Evolutionary conservation across 2,888 invertebrate species (phyloP), one percentile per base, ranked within the genome.

Genomic region (Herminia tarsipennalis): DNA sequence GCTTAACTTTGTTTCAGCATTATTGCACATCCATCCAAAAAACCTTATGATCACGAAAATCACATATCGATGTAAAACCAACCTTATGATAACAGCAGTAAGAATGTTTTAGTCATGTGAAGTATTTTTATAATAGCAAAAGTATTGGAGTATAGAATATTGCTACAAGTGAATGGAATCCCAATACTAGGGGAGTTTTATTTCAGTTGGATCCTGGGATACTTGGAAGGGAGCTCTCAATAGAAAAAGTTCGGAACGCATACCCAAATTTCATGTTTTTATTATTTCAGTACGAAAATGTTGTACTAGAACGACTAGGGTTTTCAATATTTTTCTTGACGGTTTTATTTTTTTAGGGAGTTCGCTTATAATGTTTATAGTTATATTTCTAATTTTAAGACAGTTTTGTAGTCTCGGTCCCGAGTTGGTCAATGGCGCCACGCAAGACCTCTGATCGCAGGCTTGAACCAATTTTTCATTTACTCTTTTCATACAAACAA

Each of bases 251-350:
- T 73, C 57, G 40, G 39, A 63, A 61, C 65, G 66, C 65, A 72
- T 69, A n/a, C n/a, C n/a, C n/a, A 70, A 70, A 70, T 68, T 55
- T 59, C 56, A 64, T 66, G 57, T 68, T 66, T 66, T 71, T 63
- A 59, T 73, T 70, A 63, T 67, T 56, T 48, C 37, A 33, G 52
- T 51, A 28, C n/a, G n/a, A n/a, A n/a, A n/a, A n/a, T n/a, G n/a
- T n/a, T n/a, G 53, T 56, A 46, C 40, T 46, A 42, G 48, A 32
- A 45, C 43, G 53, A 20, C 43, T 36, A n/a, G n/a, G n/a, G n/a
- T n/a, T n/a, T n/a, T n/a, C n/a, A n/a, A n/a, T n/a, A n/a, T n/a
- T n/a, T n/a, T n/a, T n/a, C n/a, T n/a, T n/a, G n/a, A n/a, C n/a
- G n/a, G n/a, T n/a, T n/a, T n/a, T n/a, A n/a, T n/a, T n/a, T n/a